Conservation (phyloP, 2,888 invertebrate genomes). For the Ophion slaviceki region DNA sequence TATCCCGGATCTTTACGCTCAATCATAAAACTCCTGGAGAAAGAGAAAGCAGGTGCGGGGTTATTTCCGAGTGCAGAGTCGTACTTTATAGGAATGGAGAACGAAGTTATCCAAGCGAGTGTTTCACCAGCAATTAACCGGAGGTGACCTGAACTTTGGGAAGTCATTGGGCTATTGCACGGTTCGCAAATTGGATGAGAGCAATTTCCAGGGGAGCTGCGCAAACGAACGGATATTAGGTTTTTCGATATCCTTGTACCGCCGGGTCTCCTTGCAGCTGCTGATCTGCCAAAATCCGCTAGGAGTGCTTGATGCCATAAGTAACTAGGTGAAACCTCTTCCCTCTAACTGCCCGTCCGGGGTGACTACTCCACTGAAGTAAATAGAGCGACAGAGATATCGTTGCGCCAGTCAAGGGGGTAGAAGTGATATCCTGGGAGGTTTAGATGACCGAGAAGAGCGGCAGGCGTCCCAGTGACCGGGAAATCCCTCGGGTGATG, state of each 20-base stretch:
- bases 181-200: slow-evolving; percentile 4
- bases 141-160: not conserved
- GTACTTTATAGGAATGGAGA: slow-evolving; percentile 28
- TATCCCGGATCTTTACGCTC: slow-evolving; percentile 16
- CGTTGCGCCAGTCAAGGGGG: slow-evolving; percentile 18
- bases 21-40: slow-evolving; percentile 20
- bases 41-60: not conserved
- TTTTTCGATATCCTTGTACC: slow-evolving; percentile 9
- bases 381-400: slow-evolving; percentile 44
- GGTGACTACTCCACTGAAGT: slow-evolving; percentile 22
- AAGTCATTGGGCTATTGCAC: slow-evolving; percentile 22
- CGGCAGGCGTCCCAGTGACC: slow-evolving; percentile 46
- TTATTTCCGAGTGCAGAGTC: not conserved
- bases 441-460: slow-evolving; percentile 1
- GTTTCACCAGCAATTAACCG: slow-evolving; percentile 25
- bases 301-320: slow-evolving; percentile 20
- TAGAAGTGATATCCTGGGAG: slow-evolving; percentile 27
- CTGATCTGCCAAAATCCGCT: slow-evolving; percentile 8
- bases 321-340: slow-evolving; percentile 7
- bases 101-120: slow-evolving; percentile 28
- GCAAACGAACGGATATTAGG: not conserved
- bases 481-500: slow-evolving; percentile 35
- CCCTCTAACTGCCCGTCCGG: not conserved
- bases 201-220: slow-evolving; percentile 1
- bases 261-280: slow-evolving; percentile 21